phyloP scores from a whole-genome alignment of 2,113 vertebrate species.

The Dasyornis broadbenti region DNA sequence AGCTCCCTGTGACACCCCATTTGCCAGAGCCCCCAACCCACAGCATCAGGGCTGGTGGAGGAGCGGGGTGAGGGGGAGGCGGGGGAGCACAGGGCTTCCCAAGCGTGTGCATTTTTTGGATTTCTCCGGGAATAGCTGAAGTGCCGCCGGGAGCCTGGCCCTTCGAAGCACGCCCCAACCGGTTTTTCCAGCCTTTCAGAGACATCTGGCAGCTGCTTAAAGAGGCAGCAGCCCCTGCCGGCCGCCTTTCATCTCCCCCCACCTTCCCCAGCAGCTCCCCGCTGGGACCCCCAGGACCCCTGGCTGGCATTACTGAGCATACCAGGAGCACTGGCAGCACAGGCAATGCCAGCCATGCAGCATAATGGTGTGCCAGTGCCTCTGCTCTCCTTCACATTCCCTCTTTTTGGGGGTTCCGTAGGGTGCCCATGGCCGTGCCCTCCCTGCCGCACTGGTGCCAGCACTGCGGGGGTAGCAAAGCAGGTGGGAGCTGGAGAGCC shows the following conservation, averaged over 20 bases:
- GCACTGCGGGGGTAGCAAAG: neutral
- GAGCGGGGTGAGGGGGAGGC: neutral
- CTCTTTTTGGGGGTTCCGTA: neutral
- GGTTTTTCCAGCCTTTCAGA: conserved; percentile 68
- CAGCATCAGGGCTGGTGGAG: neutral
- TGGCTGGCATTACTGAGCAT: fast-evolving
- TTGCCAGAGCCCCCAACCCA: neutral
- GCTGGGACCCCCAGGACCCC: neutral
- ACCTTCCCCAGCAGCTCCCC: neutral
- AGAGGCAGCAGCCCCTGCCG: conserved; percentile 27
- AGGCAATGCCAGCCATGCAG: neutral
- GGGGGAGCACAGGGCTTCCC: conserved; percentile 19
- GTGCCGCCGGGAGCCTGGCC: conserved; percentile 59
- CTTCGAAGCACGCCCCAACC: conserved; percentile 41
- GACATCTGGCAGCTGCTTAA: conserved; percentile 69
- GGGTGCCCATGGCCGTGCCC: neutral
- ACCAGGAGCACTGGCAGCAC: neutral
- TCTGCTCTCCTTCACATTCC: neutral
- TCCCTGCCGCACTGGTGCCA: neutral
- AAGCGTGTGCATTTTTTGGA: conserved; percentile 58
- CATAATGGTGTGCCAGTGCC: neutral
- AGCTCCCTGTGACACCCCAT: neutral
- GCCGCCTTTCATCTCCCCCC: neutral
- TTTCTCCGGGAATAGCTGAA: conserved; percentile 66
- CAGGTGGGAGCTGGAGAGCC: conserved; percentile 28